A percentile compares a stretch with the other conserved stretches of the same genome.
These are phyloP conservation scores for Malthinus flaveolus DNA, from an alignment of 2,888 invertebrate genomes.

Conservation along the genomic window DNA sequence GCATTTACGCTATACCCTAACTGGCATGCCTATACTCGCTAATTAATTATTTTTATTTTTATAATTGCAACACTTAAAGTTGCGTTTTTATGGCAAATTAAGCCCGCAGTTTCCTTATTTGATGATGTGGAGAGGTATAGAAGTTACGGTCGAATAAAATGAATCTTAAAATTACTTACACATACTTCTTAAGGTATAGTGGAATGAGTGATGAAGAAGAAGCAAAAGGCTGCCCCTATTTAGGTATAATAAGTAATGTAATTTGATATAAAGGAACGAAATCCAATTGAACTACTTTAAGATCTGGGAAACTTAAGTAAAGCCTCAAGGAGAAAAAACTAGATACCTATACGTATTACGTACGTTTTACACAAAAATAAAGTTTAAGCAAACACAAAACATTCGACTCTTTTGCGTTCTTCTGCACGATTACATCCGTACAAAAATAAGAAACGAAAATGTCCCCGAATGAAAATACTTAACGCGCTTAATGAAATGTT, in stretches of 20 bases:
- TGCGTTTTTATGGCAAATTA: no score
- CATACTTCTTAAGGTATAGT: neutral
- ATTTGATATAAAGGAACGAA: constrained; percentile 23
- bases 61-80: no score
- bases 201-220: neutral
- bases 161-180: no score
- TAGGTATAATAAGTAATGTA: constrained; percentile 11
- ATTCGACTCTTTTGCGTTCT: constrained; percentile 23
- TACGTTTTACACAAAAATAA: constrained; percentile 15
- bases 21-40: no score
- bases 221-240: neutral
- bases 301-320: constrained; percentile 1
- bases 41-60: no score
- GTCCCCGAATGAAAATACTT: constrained; percentile 40
- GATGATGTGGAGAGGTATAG: no score
- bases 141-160: no score
- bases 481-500: constrained; percentile 47
- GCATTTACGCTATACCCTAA: no score
- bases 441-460: constrained; percentile 31
- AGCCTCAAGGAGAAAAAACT: neutral
- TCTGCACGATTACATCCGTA: constrained; percentile 33
- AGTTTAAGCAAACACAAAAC: constrained; percentile 12
- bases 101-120: no score
- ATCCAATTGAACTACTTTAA: constrained; percentile 14
- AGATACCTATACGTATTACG: constrained; percentile 8